phyloP scores from a whole-genome alignment of 1,140 invertebrate species.

The Tetramorium simillimum region DNA sequence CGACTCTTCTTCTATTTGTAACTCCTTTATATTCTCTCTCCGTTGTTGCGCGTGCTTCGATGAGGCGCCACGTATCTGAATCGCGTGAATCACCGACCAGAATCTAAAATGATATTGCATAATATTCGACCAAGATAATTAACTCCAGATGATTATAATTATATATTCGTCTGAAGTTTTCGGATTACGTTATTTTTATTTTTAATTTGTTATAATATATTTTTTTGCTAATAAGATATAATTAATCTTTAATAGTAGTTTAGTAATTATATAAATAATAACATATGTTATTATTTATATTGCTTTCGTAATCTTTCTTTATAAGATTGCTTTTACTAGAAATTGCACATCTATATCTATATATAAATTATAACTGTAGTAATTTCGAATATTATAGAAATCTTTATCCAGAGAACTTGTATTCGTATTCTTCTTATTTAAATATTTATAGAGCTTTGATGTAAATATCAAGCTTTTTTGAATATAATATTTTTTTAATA shows the following conservation, averaged over 20 bases:
- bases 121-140: constrained; percentile 11
- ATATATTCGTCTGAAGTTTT: not conserved
- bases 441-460: not conserved
- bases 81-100: constrained; percentile 39
- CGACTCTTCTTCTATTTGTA: constrained; percentile 36
- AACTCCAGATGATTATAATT: constrained; percentile 1
- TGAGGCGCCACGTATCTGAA: constrained; percentile 53
- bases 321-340: not conserved
- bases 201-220: not conserved
- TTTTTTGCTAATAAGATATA: not conserved
- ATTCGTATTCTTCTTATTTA: not conserved
- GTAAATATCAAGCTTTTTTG: not conserved
- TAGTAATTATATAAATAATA: not conserved
- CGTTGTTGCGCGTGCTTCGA: constrained; percentile 39
- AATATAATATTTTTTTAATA: not conserved
- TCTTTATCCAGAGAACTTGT: not conserved
- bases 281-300: too few relatives aligned
- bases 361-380: not conserved
- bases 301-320: not conserved
- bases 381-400: not conserved
- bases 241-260: not conserved
- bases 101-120: constrained; percentile 47
- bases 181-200: not conserved
- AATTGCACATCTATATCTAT: not conserved
- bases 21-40: constrained; percentile 31